A percentile compares a stretch with the other conserved stretches of the same genome.
These are phyloP conservation scores for Coranthus polyacanthus DNA, from an alignment of 2,797 vertebrate genomes.

Conservation along the genomic window DNA sequence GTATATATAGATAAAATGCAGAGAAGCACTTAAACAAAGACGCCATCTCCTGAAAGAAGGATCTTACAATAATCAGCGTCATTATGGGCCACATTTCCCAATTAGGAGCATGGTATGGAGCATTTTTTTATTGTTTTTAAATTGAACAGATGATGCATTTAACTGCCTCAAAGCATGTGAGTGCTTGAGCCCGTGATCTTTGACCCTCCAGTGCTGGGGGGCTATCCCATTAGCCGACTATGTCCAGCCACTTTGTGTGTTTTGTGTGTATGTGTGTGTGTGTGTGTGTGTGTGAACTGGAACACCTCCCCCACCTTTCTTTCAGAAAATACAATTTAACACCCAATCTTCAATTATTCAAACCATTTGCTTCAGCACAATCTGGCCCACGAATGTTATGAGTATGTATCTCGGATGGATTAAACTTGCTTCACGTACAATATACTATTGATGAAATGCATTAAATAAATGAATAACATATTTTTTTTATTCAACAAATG, in stretches of 20 bases:
- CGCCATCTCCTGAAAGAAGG: slow-evolving; percentile 10
- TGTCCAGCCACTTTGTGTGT: slow-evolving; percentile 61
- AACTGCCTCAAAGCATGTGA: slow-evolving; percentile 71
- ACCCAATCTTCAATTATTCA: slow-evolving; percentile 84
- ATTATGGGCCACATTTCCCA: slow-evolving; percentile 35
- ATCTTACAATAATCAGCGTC: slow-evolving; percentile 15
- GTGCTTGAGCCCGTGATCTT: slow-evolving; percentile 77
- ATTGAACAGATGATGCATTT: slow-evolving; percentile 78
- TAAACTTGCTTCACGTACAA: slow-evolving; percentile 35
- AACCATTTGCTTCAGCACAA: slow-evolving; percentile 77
- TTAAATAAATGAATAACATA: slow-evolving; percentile 25
- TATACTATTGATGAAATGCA: slow-evolving; percentile 37
- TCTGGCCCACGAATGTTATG: slow-evolving; percentile 55
- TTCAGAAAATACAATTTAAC: slow-evolving; percentile 81
- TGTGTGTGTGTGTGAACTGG: slow-evolving; percentile 59
- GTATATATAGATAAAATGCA: not conserved
- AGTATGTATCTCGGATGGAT: slow-evolving; percentile 31
- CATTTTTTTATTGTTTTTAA: slow-evolving; percentile 69
- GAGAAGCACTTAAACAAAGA: not conserved
- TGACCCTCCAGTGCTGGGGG: slow-evolving; percentile 74
- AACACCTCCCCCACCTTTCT: slow-evolving; percentile 71
- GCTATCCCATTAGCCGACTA: slow-evolving; percentile 82
- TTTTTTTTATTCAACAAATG: slow-evolving; percentile 25
- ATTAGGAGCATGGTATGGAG: slow-evolving; percentile 37
- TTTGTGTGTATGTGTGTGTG: slow-evolving; percentile 14